Base-by-base conservation (phyloP, 1,140 invertebrate species). In the Ephestia elutella region DNA sequence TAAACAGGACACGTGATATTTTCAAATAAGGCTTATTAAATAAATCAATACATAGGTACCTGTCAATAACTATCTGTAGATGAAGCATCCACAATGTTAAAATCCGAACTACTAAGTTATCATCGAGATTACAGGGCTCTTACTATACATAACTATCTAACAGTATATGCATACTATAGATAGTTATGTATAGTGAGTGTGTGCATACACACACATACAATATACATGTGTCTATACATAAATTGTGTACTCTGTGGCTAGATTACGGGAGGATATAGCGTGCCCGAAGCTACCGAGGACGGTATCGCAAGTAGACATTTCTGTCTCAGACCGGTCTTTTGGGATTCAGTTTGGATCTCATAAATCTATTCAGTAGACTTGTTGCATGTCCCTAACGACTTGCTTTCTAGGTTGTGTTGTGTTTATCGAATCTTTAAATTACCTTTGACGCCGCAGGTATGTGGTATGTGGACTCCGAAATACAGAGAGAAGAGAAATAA, bases 291-390 rank as follows among this genome's bases (percentile, higher is more conserved):
- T n/a, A 50, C 11, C 50, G 9, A 53, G 20, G 21, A 21, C 20
- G 7, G 48, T 8, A 17, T 17, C 18, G 18, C 15, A 5, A 15
- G n/a, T n/a, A n/a, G n/a, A n/a, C n/a, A n/a, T n/a, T n/a, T n/a
- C n/a, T n/a, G 50, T 13, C 50, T 25, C 20, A 53, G n/a, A 25
- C 50, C 8, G 21, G 10, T 25, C 50, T 53, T 50, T 50, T 50
- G 49, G 13, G 21, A 25, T 53, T 53, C 50, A 53, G 19, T 53
- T 25, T 10, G 50, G 50, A 53, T 53, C 50, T 53, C 50, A 53
- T 53, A 53, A 53, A 53, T 53, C 20, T 53, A 25, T 25, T 25
- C 19, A 25, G 50, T 13, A n/a, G 50, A 53, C 50, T 53, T 53
- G 50, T 53, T 53, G 50, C 50, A 53, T 53, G 50, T n/a, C 19